Evolutionary conservation across 2,797 vertebrate genomes (phyloP).

Genomic region (Pseudopleuronectes americanus): DNA sequence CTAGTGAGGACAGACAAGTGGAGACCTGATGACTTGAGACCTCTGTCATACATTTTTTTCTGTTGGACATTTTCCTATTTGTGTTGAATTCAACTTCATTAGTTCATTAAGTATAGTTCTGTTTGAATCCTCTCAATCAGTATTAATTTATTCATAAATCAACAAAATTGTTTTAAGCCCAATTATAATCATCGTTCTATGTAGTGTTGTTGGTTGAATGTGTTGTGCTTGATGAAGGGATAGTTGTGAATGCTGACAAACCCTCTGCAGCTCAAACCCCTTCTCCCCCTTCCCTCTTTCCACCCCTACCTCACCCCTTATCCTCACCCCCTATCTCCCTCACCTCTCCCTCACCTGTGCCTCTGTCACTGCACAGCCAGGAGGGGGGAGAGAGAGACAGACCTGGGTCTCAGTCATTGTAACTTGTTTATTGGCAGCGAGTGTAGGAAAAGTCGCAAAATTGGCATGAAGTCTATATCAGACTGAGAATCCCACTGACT

Average conservation of each 20-base stretch:
- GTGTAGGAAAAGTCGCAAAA: background rate
- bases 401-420: constrained; percentile 63
- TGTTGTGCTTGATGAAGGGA: constrained; percentile 46
- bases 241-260: constrained; percentile 59
- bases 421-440: background rate
- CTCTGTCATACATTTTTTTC: constrained; percentile 17
- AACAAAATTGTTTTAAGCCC: constrained; percentile 4
- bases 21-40: constrained; percentile 57
- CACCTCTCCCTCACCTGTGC: constrained; percentile 16
- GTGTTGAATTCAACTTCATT: constrained; percentile 5
- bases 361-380: constrained; percentile 45
- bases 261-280: constrained; percentile 73
- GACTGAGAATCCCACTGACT: too few species aligned
- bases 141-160: constrained; percentile 1
- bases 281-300: constrained; percentile 41
- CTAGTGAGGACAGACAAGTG: constrained; percentile 43
- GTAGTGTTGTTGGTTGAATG: constrained; percentile 24
- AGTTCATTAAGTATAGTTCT: background rate
- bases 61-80: background rate
- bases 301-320: constrained; percentile 21
- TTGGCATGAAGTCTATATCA: background rate
- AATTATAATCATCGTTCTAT: constrained; percentile 31
- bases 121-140: background rate
- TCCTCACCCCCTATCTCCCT: constrained; percentile 26
- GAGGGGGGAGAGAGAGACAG: constrained; percentile 59